Evolutionary conservation across 2,797 vertebrate species (phyloP).

Genomic region (Gastrophryne carolinensis): DNA sequence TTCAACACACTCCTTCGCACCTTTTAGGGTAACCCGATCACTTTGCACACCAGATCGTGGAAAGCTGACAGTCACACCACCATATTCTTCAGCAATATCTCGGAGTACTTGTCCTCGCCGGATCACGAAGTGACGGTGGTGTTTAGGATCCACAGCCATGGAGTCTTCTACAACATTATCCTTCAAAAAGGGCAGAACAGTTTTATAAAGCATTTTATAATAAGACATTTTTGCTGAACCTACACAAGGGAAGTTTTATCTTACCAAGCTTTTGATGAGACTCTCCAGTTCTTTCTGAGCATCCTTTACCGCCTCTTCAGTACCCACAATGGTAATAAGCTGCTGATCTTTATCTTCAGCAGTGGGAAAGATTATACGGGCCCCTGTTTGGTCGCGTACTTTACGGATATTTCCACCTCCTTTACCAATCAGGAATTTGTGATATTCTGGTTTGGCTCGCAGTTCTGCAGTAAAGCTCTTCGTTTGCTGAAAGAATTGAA

Average conservation of each 20-base stretch:
- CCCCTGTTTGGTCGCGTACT: conserved; percentile 93
- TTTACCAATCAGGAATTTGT: conserved; percentile 97
- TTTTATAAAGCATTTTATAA: too few species aligned
- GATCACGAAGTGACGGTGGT: conserved; percentile 94
- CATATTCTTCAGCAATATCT: conserved; percentile 94
- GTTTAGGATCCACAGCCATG: conserved; percentile 89
- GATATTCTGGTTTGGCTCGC: conserved; percentile 94
- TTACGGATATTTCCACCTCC: conserved; percentile 96
- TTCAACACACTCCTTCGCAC: conserved; percentile 97
- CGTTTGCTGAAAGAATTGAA: conserved; percentile 89
- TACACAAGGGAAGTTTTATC: conserved; percentile 59
- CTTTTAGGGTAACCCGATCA: conserved; percentile 92
- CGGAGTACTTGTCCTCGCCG: conserved; percentile 92
- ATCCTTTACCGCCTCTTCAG: conserved; percentile 90
- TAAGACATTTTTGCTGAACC: too few species aligned
- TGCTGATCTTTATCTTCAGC: conserved; percentile 94
- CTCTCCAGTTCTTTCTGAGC: conserved; percentile 91
- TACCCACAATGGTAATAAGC: conserved; percentile 94
- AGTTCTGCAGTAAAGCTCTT: conserved; percentile 94
- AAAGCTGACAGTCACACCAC: conserved; percentile 96
- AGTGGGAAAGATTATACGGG: conserved; percentile 93
- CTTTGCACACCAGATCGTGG: conserved; percentile 89
- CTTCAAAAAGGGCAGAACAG: conserved; percentile 71
- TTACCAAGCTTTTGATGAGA: conserved; percentile 90
- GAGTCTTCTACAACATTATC: conserved; percentile 91